These are phyloP conservation scores for Vesta saturnalis DNA, from an alignment of 2,888 invertebrate genomes.

Conservation along the genomic window DNA sequence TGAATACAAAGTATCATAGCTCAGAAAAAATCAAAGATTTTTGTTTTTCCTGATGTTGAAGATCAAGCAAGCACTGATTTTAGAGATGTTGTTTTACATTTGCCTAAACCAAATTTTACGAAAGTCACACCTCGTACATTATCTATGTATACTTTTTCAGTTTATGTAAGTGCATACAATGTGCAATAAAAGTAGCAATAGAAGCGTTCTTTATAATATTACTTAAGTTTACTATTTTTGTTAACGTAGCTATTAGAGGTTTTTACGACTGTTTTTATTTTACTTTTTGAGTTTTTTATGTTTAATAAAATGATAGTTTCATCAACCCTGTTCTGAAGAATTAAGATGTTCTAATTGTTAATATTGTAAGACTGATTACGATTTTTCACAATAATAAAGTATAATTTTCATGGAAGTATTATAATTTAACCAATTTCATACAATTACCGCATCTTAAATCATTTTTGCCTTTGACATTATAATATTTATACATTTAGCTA, in stretches of 20 bases:
- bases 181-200: neutral
- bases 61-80: conserved; percentile 46
- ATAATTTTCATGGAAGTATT: neutral
- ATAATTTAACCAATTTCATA: neutral
- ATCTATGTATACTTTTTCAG: conserved; percentile 22
- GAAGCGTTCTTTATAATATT: neutral
- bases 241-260: too few relatives aligned
- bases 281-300: neutral
- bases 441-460: neutral
- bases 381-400: neutral
- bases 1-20: conserved; percentile 11
- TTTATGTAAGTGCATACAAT: conserved; percentile 15
- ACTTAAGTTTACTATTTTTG: neutral
- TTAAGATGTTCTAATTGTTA: neutral
- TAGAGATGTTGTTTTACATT: conserved; percentile 48
- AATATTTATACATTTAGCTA: neutral
- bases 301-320: conserved; percentile 6
- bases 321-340: neutral
- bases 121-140: conserved; percentile 41
- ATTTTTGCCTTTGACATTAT: neutral
- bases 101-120: conserved; percentile 42
- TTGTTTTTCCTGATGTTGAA: conserved; percentile 43
- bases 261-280: neutral
- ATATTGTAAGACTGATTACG: neutral
- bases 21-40: conserved; percentile 17